Evolutionary conservation across 2,113 vertebrate genomes (phyloP).

Genomic region (Malurus elegans): DNA sequence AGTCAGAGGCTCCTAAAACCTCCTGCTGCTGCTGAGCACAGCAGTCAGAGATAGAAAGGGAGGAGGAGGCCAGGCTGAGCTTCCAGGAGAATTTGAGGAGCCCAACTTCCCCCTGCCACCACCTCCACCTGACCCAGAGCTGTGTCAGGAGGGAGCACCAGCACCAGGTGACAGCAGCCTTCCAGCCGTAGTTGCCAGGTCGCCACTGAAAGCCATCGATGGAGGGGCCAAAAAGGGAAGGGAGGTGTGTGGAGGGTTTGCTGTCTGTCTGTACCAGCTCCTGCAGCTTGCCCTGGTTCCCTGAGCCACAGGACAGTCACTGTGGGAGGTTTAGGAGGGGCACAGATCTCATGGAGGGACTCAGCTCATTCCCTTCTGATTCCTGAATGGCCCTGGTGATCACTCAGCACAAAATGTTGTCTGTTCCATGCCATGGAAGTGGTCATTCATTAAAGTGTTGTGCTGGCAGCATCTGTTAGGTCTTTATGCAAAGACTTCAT

Average conservation of each 20-base stretch:
- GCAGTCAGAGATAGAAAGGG: background rate
- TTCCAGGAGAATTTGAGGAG: background rate
- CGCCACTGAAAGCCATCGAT: slow-evolving; percentile 47
- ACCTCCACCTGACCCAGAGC: background rate
- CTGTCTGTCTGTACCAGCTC: background rate
- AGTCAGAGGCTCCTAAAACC: background rate
- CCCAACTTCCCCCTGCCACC: background rate
- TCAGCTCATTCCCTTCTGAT: background rate
- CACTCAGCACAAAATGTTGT: background rate
- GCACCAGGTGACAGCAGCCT: background rate
- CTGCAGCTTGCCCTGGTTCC: background rate
- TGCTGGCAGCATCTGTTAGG: background rate
- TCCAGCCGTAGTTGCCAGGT: slow-evolving; percentile 15
- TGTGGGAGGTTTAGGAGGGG: background rate
- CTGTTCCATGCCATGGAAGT: background rate
- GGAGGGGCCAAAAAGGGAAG: slow-evolving; percentile 11
- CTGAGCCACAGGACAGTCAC: background rate
- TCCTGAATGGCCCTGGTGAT: fast-evolving
- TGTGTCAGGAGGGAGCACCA: background rate
- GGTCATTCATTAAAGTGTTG: background rate
- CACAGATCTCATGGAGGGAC: background rate
- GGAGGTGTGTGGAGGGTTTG: background rate
- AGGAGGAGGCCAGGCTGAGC: background rate
- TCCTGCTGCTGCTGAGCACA: background rate
- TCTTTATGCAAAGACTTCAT: background rate